A percentile compares a stretch with the other conserved stretches of the same genome.
Evolutionary conservation across 2,888 invertebrate species (phyloP).

Genomic region (Sinelater perroti): DNA sequence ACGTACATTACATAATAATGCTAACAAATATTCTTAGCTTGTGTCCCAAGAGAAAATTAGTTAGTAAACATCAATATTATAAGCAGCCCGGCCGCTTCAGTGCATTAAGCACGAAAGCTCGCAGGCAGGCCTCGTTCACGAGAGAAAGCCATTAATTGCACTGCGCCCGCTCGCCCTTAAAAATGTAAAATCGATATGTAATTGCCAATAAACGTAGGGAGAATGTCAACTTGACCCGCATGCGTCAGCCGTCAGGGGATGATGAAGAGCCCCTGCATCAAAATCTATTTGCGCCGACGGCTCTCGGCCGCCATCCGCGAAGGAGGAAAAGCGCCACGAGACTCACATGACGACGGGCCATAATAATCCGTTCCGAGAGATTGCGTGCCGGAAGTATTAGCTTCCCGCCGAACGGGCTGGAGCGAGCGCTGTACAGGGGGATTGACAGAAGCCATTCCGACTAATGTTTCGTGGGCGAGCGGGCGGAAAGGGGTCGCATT

Average conservation of each 20-base stretch:
- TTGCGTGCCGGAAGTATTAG: not conserved
- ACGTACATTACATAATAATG: too few species aligned
- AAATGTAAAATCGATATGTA: slow-evolving; percentile 23
- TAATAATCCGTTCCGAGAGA: not conserved
- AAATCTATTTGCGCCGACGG: slow-evolving; percentile 15
- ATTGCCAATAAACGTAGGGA: slow-evolving; percentile 22
- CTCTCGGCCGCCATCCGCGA: slow-evolving; percentile 1
- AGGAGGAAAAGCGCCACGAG: slow-evolving; percentile 1
- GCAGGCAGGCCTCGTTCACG: not conserved
- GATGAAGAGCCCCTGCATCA: slow-evolving; percentile 29
- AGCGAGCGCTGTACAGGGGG: not conserved
- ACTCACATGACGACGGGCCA: not conserved
- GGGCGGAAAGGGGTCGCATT: not conserved
- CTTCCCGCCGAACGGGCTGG: not conserved
- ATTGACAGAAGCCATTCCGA: not conserved
- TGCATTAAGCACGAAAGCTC: not conserved
- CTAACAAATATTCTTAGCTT: too few species aligned
- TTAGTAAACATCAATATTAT: too few species aligned
- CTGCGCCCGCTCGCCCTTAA: slow-evolving; percentile 15
- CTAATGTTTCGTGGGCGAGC: not conserved
- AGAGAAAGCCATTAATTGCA: slow-evolving; percentile 9
- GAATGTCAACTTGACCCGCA: slow-evolving; percentile 29
- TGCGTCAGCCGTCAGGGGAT: slow-evolving; percentile 28
- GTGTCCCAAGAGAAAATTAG: too few species aligned
- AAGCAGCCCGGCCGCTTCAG: too few species aligned